A percentile compares a stretch with the other conserved stretches of the same genome.
These are phyloP conservation scores for Arctopsyche grandis DNA, from an alignment of 1,140 invertebrate species.

Conservation along the genomic window DNA sequence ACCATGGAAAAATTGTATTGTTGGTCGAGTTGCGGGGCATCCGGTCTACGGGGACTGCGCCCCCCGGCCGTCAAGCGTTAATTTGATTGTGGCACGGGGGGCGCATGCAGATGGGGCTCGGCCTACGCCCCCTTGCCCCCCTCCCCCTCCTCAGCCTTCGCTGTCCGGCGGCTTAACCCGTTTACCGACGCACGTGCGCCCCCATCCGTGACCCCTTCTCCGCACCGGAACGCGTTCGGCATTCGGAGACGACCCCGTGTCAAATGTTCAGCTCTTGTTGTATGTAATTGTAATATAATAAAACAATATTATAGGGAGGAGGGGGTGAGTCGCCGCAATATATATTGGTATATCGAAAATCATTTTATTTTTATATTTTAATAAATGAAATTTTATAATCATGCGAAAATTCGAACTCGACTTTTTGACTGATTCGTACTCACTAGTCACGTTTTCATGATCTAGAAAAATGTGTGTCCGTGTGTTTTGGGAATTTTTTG, in stretches of 20 bases:
- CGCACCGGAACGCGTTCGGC: constrained; percentile 5
- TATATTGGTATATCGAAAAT: too few relatives aligned
- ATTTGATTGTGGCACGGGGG: constrained; percentile 48
- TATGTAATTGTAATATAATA: background rate
- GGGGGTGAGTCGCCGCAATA: too few relatives aligned
- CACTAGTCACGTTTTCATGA: too few relatives aligned
- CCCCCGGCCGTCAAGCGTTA: constrained; percentile 48
- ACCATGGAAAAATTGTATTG: too few relatives aligned
- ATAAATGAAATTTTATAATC: too few relatives aligned
- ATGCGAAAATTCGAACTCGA: too few relatives aligned
- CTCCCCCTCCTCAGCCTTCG: background rate
- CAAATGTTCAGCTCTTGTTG: background rate
- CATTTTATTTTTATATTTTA: too few relatives aligned
- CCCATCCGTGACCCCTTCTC: background rate
- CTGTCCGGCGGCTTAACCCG: constrained; percentile 28
- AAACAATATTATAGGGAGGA: too few relatives aligned
- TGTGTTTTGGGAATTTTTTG: too few relatives aligned
- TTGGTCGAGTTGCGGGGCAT: too few relatives aligned
- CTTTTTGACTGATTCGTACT: too few relatives aligned
- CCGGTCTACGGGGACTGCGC: background rate
- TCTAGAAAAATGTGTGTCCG: too few relatives aligned
- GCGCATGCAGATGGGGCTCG: constrained; percentile 31
- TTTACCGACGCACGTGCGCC: constrained; percentile 9
- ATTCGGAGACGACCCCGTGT: constrained; percentile 8
- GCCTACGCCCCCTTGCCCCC: background rate